Percentiles rank a stretch among this genome's conserved stretches.
These are phyloP conservation scores for Heterocephalus glaber DNA, from an alignment of 2,113 vertebrate species.

Conservation along the genomic window DNA sequence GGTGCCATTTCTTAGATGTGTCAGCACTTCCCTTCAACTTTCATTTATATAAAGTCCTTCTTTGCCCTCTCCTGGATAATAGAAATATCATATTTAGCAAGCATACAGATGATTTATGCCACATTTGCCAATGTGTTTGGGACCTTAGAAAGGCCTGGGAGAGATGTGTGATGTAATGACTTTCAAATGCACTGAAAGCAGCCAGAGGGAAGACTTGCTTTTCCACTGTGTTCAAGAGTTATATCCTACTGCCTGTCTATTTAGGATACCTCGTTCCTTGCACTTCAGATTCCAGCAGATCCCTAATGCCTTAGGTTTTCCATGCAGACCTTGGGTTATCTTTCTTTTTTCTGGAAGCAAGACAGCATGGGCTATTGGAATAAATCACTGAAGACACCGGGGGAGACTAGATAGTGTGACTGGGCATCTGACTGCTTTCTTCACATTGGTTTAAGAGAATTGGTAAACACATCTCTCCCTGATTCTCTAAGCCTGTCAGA, in stretches of 20 bases:
- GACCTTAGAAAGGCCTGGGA: not conserved
- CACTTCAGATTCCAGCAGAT: not conserved
- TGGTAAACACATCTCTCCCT: not conserved
- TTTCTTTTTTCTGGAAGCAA: not conserved
- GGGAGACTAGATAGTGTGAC: not conserved
- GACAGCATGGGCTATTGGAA: not conserved
- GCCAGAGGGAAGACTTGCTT: not conserved
- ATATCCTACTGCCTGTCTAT: not conserved
- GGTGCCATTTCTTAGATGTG: conserved; percentile 4
- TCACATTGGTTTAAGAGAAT: not conserved
- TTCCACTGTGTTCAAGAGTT: not conserved
- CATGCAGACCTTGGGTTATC: not conserved
- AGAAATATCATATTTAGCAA: not conserved
- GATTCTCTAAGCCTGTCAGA: not conserved
- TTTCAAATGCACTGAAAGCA: not conserved
- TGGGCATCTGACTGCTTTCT: not conserved
- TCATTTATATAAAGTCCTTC: not conserved
- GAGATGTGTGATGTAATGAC: not conserved
- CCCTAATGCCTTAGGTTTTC: not conserved
- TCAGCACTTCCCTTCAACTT: not conserved
- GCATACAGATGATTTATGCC: not conserved
- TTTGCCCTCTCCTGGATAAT: not conserved
- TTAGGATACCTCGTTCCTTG: not conserved
- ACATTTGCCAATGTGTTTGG: not conserved
- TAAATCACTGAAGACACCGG: not conserved